Percentiles rank a stretch among this genome's conserved stretches.
Evolutionary conservation across 2,888 invertebrate species (phyloP).

Genomic region (Xiphydria camelus): DNA sequence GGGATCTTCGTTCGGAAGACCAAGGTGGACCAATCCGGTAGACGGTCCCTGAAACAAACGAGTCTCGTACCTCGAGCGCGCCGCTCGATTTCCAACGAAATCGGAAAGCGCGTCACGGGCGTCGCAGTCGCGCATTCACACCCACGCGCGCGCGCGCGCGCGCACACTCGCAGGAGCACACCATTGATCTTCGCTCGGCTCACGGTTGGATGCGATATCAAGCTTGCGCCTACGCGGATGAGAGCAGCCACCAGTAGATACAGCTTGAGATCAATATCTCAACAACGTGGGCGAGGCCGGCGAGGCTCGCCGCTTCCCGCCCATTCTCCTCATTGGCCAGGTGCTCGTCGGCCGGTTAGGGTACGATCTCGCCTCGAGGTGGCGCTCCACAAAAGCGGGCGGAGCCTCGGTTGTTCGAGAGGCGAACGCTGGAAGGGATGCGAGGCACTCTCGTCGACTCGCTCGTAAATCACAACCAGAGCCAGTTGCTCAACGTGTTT

Average conservation of each 20-base stretch:
- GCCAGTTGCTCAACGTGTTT: constrained; percentile 48
- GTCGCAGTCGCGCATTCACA: too few species aligned
- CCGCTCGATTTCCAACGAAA: too few species aligned
- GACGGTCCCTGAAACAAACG: too few species aligned
- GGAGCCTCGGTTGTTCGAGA: constrained; percentile 24
- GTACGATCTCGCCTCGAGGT: constrained; percentile 20
- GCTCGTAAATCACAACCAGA: constrained; percentile 49
- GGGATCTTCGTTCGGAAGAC: too few species aligned
- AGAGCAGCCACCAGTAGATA: constrained; percentile 24
- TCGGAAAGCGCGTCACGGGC: too few species aligned
- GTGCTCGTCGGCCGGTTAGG: constrained; percentile 14
- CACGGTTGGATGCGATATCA: constrained; percentile 38
- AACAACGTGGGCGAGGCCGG: constrained; percentile 30
- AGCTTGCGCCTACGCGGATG: constrained; percentile 19
- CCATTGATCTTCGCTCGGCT: constrained; percentile 14
- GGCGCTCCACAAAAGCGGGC: constrained; percentile 17
- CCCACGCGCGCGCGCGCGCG: too few species aligned
- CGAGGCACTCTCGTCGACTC: constrained; percentile 1
- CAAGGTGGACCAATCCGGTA: too few species aligned
- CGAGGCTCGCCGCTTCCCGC: not conserved
- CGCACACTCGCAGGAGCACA: too few species aligned
- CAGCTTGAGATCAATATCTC: constrained; percentile 55
- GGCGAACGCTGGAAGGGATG: constrained; percentile 4
- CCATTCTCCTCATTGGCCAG: constrained; percentile 9
- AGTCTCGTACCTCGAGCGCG: too few species aligned